Evolutionary conservation across 2,797 vertebrate species (phyloP).

Genomic region (Semaprochilodus insignis): DNA sequence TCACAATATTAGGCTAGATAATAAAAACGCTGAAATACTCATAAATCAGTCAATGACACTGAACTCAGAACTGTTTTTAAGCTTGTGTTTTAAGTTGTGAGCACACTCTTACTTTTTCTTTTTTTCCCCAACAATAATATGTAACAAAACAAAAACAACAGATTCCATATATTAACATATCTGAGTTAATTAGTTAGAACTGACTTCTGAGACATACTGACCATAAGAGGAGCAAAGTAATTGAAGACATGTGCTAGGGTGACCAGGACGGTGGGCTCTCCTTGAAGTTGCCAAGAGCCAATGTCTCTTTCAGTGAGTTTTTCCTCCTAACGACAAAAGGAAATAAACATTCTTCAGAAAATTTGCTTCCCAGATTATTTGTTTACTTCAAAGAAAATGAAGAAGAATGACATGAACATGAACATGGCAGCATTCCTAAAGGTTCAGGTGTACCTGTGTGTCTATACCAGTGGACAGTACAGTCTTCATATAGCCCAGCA

Average conservation of each 20-base stretch:
- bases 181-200: too few species aligned
- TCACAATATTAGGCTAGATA: too few species aligned
- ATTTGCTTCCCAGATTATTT: neutral
- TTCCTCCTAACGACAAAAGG: slow-evolving; percentile 82
- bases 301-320: slow-evolving; percentile 84
- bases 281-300: slow-evolving; percentile 85
- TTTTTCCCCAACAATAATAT: too few species aligned
- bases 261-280: slow-evolving; percentile 89
- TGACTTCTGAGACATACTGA: slow-evolving; percentile 55
- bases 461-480: slow-evolving; percentile 86
- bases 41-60: too few species aligned
- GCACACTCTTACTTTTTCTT: too few species aligned
- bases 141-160: too few species aligned
- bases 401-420: neutral
- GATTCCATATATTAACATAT: neutral
- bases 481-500: slow-evolving; percentile 89
- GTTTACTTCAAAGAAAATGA: neutral
- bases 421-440: neutral
- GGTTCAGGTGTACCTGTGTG: slow-evolving; percentile 74
- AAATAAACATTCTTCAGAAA: neutral
- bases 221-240: slow-evolving; percentile 93
- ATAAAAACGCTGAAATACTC: too few species aligned
- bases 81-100: too few species aligned
- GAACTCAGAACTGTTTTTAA: neutral
- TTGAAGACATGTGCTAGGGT: slow-evolving; percentile 94